These are phyloP conservation scores for Acanthochromis polyacanthus DNA, from an alignment of 2,113 vertebrate genomes.

Conservation along the genomic window DNA sequence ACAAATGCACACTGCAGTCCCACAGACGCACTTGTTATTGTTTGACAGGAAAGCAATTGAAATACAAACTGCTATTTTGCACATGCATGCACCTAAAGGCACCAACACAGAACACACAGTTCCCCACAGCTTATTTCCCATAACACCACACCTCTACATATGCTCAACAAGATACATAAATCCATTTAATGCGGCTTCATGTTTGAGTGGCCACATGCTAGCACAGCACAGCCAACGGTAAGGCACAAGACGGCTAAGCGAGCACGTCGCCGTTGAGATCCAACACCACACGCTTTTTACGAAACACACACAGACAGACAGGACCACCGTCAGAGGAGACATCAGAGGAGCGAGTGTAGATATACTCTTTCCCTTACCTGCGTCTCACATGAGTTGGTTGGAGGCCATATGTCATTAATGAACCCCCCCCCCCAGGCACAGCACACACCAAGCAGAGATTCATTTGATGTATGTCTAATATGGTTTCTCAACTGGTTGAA, in stretches of 20 bases:
- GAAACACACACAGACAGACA: neutral
- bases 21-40: neutral
- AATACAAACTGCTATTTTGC: slow-evolving; percentile 24
- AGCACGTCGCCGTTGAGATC: slow-evolving; percentile 10
- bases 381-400: slow-evolving; percentile 51
- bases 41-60: slow-evolving; percentile 23
- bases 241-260: slow-evolving; percentile 8
- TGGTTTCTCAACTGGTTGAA: slow-evolving; percentile 8
- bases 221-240: slow-evolving; percentile 29
- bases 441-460: slow-evolving; percentile 38
- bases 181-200: slow-evolving; percentile 57
- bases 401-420: slow-evolving; percentile 63
- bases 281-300: slow-evolving; percentile 13
- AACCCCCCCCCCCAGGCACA: slow-evolving; percentile 59
- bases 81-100: slow-evolving; percentile 16
- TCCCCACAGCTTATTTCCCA: slow-evolving; percentile 13
- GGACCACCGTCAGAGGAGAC: slow-evolving; percentile 31
- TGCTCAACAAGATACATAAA: slow-evolving; percentile 22
- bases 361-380: slow-evolving; percentile 35
- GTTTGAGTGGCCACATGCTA: slow-evolving; percentile 38
- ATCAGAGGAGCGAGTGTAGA: slow-evolving; percentile 43
- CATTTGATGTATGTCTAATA: slow-evolving; percentile 49
- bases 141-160: neutral
- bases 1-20: neutral
- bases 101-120: slow-evolving; percentile 18